These are phyloP conservation scores for Microplitis manilae DNA, from an alignment of 2,888 invertebrate genomes.

Conservation along the genomic window DNA sequence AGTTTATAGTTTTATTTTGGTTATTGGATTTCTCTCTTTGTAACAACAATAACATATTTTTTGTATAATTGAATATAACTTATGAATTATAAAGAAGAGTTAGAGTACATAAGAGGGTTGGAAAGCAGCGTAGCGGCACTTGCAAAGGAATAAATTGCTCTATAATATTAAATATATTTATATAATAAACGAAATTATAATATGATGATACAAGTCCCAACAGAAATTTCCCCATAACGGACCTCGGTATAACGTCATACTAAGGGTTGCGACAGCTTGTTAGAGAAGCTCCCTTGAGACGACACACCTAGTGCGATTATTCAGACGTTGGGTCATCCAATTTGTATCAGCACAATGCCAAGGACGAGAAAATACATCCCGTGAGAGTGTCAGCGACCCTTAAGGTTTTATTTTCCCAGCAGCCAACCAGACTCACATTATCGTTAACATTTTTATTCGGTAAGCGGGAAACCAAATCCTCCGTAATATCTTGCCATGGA, in stretches of 20 bases:
- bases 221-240: neutral
- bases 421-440: slow-evolving; percentile 28
- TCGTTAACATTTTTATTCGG: slow-evolving; percentile 19
- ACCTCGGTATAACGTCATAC: slow-evolving; percentile 19
- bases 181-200: neutral
- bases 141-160: too few relatives aligned
- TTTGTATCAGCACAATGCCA: slow-evolving; percentile 52
- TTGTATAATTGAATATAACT: too few relatives aligned
- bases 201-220: neutral
- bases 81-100: too few relatives aligned
- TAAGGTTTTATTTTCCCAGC: slow-evolving; percentile 11
- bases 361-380: slow-evolving; percentile 47
- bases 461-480: too few relatives aligned
- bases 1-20: too few relatives aligned
- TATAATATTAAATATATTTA: neutral
- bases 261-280: slow-evolving; percentile 53
- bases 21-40: too few relatives aligned
- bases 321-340: slow-evolving; percentile 53
- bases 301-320: slow-evolving; percentile 50
- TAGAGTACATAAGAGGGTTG: too few relatives aligned
- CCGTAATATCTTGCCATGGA: too few relatives aligned
- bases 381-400: slow-evolving; percentile 31
- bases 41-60: too few relatives aligned
- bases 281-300: slow-evolving; percentile 50
- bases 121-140: too few relatives aligned